Evolutionary conservation across 2,888 invertebrate genomes (phyloP), one percentile per base, ranked within the genome.

Genomic region (Salpingus planirostris): DNA sequence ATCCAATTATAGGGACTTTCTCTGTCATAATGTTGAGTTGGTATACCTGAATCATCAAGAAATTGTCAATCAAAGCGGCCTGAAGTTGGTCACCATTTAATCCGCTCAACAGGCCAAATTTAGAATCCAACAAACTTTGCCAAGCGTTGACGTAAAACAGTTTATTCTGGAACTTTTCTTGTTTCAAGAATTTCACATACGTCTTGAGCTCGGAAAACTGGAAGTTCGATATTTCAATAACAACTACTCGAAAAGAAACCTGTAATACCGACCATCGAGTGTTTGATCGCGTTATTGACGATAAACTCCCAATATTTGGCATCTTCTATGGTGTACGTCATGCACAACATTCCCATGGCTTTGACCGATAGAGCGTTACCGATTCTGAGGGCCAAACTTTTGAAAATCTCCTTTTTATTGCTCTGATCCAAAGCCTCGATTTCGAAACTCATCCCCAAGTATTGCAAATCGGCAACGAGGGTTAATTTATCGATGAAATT

Each of bases 211-310:
- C 52, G 3, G 43, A 27, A 30, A 51, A 40, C 60, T 58, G 29
- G 33, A 55, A 24, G 6, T 24, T 24, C 8, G 11, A 21, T 10
- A n/a, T n/a, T n/a, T n/a, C n/a, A n/a, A n/a, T n/a, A n/a, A n/a
- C n/a, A 29, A 13, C 28, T 10, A 13, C 3, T 29, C 11, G 27
- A 22, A 24, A 13, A 33, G 15, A 24, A 23, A 36, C 43, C n/a
- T n/a, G n/a, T n/a, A n/a, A n/a, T n/a, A n/a, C n/a, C 42, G 44
- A 57, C 59, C 57, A 56, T 49, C 29, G 52, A 47, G 2, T 50
- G 36, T 32, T 48, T 49, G 2, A 51, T 42, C 2, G 46, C 38
- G 31, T 29, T 36, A 24, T 45, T 46, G 11, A 56, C 38, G 24
- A 55, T 53, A 31, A 43, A 54, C 14, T 53, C 45, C 56, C 56